Conservation (phyloP, 1,140 invertebrate genomes). For the Rhagoletis zephyria region DNA sequence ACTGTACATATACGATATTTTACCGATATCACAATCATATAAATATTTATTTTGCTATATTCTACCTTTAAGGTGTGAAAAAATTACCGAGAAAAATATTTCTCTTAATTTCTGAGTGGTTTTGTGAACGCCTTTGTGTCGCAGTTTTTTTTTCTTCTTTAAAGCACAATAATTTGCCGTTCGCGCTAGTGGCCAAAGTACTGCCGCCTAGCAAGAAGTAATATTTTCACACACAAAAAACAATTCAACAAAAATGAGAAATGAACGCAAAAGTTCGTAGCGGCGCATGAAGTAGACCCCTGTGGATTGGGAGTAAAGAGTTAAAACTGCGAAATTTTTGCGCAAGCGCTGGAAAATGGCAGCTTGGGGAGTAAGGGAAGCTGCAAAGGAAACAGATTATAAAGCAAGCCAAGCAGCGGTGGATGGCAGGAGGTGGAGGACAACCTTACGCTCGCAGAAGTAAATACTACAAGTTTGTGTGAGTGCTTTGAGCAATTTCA, state of each 20-base stretch:
- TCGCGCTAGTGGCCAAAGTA: not conserved
- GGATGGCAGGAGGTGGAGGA: not conserved
- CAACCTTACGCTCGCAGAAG: not conserved
- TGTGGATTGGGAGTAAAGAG: not conserved
- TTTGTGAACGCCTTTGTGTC: not conserved
- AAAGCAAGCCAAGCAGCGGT: not conserved
- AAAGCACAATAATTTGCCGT: not conserved
- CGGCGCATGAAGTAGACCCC: conserved; percentile 3
- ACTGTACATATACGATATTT: too few relatives aligned
- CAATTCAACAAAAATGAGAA: conserved; percentile 13
- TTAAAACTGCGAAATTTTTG: not conserved
- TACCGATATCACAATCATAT: too few relatives aligned
- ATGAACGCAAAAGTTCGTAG: not conserved
- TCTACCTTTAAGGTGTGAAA: not conserved
- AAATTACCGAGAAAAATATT: not conserved
- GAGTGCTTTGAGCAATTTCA: not conserved
- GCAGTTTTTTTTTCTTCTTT: not conserved
- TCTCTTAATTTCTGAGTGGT: not conserved
- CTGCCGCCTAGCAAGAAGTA: not conserved
- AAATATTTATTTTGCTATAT: not conserved
- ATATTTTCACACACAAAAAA: not conserved
- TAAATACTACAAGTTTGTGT: not conserved
- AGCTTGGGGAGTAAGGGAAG: not conserved
- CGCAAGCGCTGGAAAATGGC: not conserved
- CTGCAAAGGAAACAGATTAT: not conserved